Percentiles rank a stretch among this genome's conserved stretches.
phyloP scores from a whole-genome alignment of 2,113 vertebrate genomes.

The Leucosticte australis region DNA sequence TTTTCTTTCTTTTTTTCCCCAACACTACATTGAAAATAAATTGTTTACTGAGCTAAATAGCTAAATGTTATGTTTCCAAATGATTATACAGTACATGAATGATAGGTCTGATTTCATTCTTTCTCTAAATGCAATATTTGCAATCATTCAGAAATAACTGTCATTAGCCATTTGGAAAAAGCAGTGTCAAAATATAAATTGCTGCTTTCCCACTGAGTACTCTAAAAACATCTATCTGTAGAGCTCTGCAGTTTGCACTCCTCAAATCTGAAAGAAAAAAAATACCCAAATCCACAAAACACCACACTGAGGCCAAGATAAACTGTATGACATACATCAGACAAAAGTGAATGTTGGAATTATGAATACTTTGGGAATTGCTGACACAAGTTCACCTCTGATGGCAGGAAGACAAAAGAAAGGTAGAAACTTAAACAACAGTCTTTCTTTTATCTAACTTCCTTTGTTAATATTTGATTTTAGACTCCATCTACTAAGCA shows the following conservation, averaged over 20 bases:
- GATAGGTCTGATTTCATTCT: neutral
- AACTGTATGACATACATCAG: neutral
- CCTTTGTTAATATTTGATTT: neutral
- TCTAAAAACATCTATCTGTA: neutral
- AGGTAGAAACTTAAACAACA: neutral
- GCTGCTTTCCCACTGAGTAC: neutral
- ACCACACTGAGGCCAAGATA: neutral
- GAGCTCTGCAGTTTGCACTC: neutral
- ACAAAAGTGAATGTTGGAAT: neutral
- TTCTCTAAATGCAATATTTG: neutral
- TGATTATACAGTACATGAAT: neutral
- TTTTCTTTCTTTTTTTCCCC: fast-evolving
- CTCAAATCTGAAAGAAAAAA: neutral
- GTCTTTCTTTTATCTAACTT: neutral
- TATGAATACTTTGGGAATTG: neutral
- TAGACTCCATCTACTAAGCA: neutral
- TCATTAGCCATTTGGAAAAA: neutral
- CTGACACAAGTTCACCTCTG: neutral
- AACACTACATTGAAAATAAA: neutral
- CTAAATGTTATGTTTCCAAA: neutral
- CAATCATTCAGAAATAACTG: neutral
- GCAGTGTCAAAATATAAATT: neutral
- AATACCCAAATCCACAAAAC: neutral
- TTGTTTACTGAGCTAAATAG: neutral
- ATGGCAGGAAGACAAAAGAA: neutral